These are phyloP conservation scores for Piaya cayana DNA, from an alignment of 2,113 vertebrate genomes.

Conservation along the genomic window DNA sequence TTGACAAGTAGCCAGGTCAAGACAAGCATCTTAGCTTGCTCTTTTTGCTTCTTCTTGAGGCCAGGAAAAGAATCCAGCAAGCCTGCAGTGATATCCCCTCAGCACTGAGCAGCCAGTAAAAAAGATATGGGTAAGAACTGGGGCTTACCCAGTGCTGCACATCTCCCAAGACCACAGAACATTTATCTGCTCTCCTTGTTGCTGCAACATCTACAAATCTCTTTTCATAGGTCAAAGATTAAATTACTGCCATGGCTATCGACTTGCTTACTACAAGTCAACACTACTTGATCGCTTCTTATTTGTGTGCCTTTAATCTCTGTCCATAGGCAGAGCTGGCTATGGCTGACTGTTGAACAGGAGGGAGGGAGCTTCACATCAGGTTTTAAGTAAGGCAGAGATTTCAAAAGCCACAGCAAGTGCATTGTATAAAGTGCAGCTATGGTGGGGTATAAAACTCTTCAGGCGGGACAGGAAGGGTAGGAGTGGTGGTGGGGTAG, in stretches of 20 bases:
- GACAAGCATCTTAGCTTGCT: background rate
- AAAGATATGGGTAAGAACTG: background rate
- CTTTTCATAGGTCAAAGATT: background rate
- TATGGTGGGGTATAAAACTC: too few relatives aligned
- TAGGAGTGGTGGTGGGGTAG: too few relatives aligned
- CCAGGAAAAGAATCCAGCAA: background rate
- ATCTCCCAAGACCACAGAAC: background rate
- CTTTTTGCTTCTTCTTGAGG: background rate
- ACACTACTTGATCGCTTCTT: too few relatives aligned
- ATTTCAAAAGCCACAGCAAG: background rate
- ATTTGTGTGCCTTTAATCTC: background rate
- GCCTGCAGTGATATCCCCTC: background rate
- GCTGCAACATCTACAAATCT: background rate
- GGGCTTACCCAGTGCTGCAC: background rate
- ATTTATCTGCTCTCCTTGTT: background rate
- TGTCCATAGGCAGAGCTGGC: background rate
- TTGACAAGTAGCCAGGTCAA: background rate
- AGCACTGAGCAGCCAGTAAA: background rate
- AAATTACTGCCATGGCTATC: background rate
- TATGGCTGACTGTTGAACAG: rapidly evolving
- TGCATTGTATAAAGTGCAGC: background rate
- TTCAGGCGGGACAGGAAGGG: too few relatives aligned
- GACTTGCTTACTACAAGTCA: background rate
- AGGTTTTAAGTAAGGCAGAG: background rate
- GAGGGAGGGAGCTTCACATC: background rate